A percentile compares a stretch with the other conserved stretches of the same genome.
These are phyloP conservation scores for Brachionus plicatilis DNA, from an alignment of 1,140 invertebrate genomes.

Conservation along the genomic window DNA sequence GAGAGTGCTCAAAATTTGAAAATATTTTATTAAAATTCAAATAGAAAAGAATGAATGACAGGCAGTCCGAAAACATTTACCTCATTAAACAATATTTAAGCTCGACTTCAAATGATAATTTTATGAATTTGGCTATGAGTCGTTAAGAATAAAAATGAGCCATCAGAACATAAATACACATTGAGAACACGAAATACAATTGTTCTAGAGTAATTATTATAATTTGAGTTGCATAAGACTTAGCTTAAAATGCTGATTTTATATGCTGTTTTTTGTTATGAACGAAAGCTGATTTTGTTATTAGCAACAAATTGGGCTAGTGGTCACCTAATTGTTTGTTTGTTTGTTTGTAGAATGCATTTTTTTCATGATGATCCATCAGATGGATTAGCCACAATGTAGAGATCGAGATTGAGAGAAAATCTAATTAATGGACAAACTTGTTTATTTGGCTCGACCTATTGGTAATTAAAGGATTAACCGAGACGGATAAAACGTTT, in stretches of 20 bases:
- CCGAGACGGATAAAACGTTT: not conserved
- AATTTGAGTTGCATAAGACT: not conserved
- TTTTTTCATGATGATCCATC: not conserved
- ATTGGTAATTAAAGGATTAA: slow-evolving; percentile 29
- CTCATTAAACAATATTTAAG: not conserved
- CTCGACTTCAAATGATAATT: not conserved
- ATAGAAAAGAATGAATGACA: not conserved
- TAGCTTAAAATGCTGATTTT: not conserved
- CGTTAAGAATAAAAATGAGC: not conserved
- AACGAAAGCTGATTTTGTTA: not conserved
- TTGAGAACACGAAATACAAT: not conserved
- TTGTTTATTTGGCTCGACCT: slow-evolving; percentile 22
- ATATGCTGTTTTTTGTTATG: not conserved
- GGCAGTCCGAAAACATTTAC: not conserved
- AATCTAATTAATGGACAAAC: slow-evolving; percentile 25
- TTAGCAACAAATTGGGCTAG: not conserved
- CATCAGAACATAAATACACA: not conserved
- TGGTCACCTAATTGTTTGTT: not conserved
- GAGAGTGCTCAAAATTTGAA: not conserved
- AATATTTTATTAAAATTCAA: not conserved
- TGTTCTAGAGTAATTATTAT: slow-evolving; percentile 26
- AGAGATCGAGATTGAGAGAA: not conserved
- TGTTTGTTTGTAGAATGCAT: not conserved
- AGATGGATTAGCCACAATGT: not conserved
- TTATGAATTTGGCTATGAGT: slow-evolving; percentile 14